Conservation (phyloP, 2,888 invertebrate species). For the Zaprionus bogoriensis region DNA sequence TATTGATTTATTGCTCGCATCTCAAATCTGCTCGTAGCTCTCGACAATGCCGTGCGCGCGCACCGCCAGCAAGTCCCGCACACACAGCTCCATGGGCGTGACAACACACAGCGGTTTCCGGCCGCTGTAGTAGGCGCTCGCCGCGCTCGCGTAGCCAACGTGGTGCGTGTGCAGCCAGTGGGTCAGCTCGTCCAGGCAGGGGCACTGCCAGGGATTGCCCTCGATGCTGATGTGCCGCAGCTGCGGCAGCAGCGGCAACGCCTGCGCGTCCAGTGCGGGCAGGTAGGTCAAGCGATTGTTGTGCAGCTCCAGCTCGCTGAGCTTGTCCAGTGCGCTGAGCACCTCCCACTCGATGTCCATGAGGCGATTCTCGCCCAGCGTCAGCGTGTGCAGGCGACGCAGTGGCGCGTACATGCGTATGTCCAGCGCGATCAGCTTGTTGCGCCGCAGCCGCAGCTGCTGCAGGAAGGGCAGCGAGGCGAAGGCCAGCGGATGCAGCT, state of each 20-base stretch:
- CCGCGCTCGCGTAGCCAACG: constrained; percentile 61
- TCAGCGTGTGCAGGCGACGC: constrained; percentile 68
- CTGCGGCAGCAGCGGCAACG: constrained; percentile 34
- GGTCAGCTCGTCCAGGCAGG: constrained; percentile 75
- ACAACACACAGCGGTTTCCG: constrained; percentile 78
- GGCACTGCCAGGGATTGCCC: constrained; percentile 82
- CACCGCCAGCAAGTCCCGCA: constrained; percentile 65
- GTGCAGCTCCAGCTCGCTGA: constrained; percentile 73
- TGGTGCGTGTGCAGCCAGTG: constrained; percentile 61
- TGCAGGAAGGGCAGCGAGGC: constrained; percentile 67
- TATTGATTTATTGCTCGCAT: constrained; percentile 63
- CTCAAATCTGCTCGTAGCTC: constrained; percentile 63
- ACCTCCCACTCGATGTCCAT: constrained; percentile 64
- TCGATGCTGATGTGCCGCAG: constrained; percentile 71
- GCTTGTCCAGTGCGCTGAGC: constrained; percentile 47
- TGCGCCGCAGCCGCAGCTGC: constrained; percentile 72
- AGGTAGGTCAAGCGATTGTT: constrained; percentile 79
- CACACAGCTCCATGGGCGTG: constrained; percentile 71
- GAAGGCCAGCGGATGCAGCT: constrained; percentile 70
- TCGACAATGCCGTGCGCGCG: constrained; percentile 68
- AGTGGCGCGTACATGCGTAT: constrained; percentile 75
- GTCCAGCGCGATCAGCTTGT: constrained; percentile 69
- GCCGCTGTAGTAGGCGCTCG: constrained; percentile 73
- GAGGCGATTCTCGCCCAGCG: constrained; percentile 75
- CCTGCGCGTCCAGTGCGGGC: constrained; percentile 56